phyloP scores from a whole-genome alignment of 2,113 vertebrate genomes.

The Marmota flaviventris region DNA sequence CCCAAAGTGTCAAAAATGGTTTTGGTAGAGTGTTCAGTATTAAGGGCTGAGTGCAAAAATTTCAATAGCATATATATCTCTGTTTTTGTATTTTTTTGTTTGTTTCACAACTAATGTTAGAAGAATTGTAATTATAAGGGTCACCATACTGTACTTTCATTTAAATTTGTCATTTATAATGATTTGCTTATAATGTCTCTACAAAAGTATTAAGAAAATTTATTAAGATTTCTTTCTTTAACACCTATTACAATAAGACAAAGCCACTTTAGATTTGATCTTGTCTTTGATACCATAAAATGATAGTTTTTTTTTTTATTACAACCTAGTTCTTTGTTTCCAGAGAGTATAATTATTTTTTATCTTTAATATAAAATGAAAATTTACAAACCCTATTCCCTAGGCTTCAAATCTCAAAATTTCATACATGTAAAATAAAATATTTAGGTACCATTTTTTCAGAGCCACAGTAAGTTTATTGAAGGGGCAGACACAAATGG shows the following conservation, averaged over 20 bases:
- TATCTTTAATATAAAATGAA: not conserved
- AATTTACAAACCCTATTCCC: not conserved
- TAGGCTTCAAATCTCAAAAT: not conserved
- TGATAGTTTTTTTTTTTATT: not conserved
- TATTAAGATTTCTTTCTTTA: not conserved
- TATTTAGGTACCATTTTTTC: not conserved
- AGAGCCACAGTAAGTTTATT: not conserved
- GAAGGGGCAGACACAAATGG: not conserved
- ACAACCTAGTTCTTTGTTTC: not conserved
- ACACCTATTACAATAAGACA: not conserved
- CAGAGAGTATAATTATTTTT: not conserved
- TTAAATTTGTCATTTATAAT: not conserved
- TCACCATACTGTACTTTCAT: not conserved
- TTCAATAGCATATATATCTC: not conserved
- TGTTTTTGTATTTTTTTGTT: not conserved
- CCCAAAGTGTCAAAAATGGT: not conserved
- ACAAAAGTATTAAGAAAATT: not conserved
- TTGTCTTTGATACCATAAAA: not conserved
- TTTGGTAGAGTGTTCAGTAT: not conserved
- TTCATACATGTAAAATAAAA: not conserved
- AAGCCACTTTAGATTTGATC: not conserved
- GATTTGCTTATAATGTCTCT: not conserved
- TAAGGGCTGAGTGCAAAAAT: not conserved
- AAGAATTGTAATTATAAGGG: not conserved
- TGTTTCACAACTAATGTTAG: not conserved